A percentile compares a stretch with the other conserved stretches of the same genome.
These are phyloP conservation scores for Melanaphis sacchari DNA, from an alignment of 1,140 invertebrate species.

Conservation along the genomic window DNA sequence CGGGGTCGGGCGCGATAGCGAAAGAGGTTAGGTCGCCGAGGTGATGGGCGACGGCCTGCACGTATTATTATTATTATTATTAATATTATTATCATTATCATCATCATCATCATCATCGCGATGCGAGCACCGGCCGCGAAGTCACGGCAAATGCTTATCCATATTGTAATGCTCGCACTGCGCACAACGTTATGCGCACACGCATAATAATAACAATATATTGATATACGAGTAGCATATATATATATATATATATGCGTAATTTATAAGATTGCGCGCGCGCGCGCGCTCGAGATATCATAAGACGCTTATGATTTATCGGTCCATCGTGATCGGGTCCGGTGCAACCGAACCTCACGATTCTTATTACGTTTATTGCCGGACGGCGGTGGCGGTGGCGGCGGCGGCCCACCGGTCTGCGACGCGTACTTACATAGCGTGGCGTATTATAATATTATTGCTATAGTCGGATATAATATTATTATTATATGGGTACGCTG, in stretches of 20 bases:
- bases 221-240: neutral
- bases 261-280: neutral
- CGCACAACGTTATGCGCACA: neutral
- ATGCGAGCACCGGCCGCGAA: neutral
- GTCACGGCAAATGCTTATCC: neutral
- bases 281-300: neutral
- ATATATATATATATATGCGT: neutral
- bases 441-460: neutral
- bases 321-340: conserved; percentile 43
- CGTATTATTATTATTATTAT: conserved; percentile 6
- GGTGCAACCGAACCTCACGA: conserved; percentile 56
- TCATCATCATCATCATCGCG: conserved; percentile 25
- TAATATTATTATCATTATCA: no score
- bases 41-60: neutral
- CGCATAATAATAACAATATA: neutral
- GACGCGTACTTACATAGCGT: neutral
- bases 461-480: neutral
- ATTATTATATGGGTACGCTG: neutral
- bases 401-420: neutral
- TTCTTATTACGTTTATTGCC: conserved; percentile 41
- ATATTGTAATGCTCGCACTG: neutral
- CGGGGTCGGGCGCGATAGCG: neutral
- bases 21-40: conserved; percentile 31
- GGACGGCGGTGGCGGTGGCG: neutral
- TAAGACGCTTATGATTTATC: conserved; percentile 53